Percentiles rank a stretch among this genome's conserved stretches.
Evolutionary conservation across 2,888 invertebrate species (phyloP).

Genomic region (Watsonalla binaria): DNA sequence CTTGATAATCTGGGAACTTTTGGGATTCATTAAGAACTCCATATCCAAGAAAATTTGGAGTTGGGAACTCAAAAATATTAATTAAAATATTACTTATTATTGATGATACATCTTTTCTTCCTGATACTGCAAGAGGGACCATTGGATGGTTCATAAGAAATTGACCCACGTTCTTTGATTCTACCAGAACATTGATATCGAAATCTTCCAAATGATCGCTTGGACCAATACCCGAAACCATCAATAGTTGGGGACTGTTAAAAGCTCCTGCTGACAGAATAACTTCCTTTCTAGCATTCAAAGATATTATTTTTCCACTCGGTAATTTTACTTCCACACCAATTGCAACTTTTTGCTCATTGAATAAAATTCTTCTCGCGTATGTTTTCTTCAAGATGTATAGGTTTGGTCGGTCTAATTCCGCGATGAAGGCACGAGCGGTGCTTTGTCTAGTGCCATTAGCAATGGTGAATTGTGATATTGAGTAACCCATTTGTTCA

Average conservation of each 20-base stretch:
- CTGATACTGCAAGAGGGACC: slow-evolving; percentile 33
- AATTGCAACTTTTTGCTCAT: slow-evolving; percentile 22
- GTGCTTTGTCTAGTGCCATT: slow-evolving; percentile 31
- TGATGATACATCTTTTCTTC: slow-evolving; percentile 18
- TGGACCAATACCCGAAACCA: slow-evolving; percentile 49
- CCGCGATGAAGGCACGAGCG: slow-evolving; percentile 28
- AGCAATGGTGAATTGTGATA: slow-evolving; percentile 23
- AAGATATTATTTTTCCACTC: slow-evolving; percentile 9
- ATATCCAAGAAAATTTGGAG: slow-evolving; percentile 35
- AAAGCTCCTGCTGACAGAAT: slow-evolving; percentile 44
- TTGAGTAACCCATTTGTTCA: slow-evolving; percentile 29
- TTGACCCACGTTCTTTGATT: slow-evolving; percentile 39
- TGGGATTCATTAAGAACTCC: slow-evolving; percentile 34
- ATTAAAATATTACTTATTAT: slow-evolving; percentile 19
- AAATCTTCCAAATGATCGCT: slow-evolving; percentile 28
- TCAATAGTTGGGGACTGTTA: slow-evolving; percentile 42
- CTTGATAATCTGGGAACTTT: slow-evolving; percentile 43
- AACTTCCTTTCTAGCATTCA: slow-evolving; percentile 33
- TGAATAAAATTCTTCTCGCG: slow-evolving; percentile 31
- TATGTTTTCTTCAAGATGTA: slow-evolving; percentile 30
- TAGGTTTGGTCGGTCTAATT: slow-evolving; percentile 29
- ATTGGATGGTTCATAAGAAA: slow-evolving; percentile 45
- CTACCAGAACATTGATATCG: slow-evolving; percentile 26
- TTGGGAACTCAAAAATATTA: slow-evolving; percentile 36
- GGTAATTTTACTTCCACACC: slow-evolving; percentile 31